Base-by-base conservation (phyloP, 2,113 vertebrate genomes). In the Rana temporaria region DNA sequence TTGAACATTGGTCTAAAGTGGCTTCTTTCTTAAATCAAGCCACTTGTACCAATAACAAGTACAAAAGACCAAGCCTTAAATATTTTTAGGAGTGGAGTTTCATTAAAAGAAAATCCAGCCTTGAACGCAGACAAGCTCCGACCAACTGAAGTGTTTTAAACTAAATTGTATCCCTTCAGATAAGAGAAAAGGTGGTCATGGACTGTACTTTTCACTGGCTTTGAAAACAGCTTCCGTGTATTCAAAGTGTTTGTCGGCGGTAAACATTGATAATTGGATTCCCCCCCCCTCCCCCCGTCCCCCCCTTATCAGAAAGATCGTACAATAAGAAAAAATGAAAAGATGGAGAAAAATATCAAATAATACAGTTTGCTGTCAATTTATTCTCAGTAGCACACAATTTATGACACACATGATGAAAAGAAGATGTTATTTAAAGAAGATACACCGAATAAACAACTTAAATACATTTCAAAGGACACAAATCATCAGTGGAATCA, bases 201-300 rank as follows among this genome's bases (percentile, higher is more conserved):
- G 55, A 68, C 20, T 82, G 80, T 64, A 18, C 72, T 76, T 60
- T 60, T 57, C 20, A 68, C 17, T 60, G 68, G 24, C 53, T 83
- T 67, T 83, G 48, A 76, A 82, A 82, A 82, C 66, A 57, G 70
- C 80, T 82, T 66, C 80, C 48, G 22, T 48, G 60, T 74, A 74
- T 82, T 82, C 48, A 82, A 82, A 82, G 80, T 48, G 42, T 73
- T 74, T 72, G 60, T 57, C 70, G 56, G 62, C 12, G 32, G 59
- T 70, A 74, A 73, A 75, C 71, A 68, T 24, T 32, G 71, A 67
- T 82, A 82, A 82, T 82, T 75, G 52, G 71, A 82, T 68, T 73
- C 19, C 52, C 62, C 38, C 42, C 69, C 30, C 11, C 48, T 30
- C 38, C 24, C 38, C 42, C 69, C 30, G 17, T 59, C 53, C 38